These are phyloP conservation scores for Leucoraja ocellata DNA, from an alignment of 2,797 vertebrate genomes.

Conservation along the genomic window DNA sequence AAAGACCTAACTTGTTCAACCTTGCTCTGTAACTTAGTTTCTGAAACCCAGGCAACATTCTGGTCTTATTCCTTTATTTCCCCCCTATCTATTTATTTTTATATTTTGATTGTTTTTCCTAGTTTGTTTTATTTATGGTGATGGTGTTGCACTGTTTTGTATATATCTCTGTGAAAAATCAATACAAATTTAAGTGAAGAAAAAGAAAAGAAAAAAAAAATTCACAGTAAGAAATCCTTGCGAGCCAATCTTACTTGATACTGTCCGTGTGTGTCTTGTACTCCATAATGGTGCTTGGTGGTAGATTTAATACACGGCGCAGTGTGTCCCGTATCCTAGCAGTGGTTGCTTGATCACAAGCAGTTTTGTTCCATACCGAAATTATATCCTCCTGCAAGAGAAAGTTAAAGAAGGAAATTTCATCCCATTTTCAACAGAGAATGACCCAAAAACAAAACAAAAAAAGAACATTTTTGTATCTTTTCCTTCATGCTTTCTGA, in stretches of 20 bases:
- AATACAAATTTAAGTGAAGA: no score
- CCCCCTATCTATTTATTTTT: no score
- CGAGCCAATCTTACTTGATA: conserved; percentile 66
- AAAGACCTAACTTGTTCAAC: no score
- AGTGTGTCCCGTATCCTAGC: conserved; percentile 74
- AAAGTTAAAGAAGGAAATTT: background rate
- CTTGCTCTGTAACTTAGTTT: no score
- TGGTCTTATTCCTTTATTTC: no score
- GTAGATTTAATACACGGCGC: conserved; percentile 71
- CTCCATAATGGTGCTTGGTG: conserved; percentile 79
- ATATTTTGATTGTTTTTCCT: no score
- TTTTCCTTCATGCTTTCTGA: no score
- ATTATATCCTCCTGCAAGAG: conserved; percentile 69
- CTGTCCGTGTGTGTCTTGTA: conserved; percentile 82
- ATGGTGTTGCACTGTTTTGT: no score
- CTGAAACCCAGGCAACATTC: no score
- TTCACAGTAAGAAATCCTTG: background rate
- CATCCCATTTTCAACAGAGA: background rate
- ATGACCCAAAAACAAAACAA: background rate
- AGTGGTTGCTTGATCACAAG: conserved; percentile 70
- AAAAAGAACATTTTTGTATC: background rate
- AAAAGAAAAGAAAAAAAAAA: no score
- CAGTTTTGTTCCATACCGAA: conserved; percentile 79
- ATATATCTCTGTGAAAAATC: no score
- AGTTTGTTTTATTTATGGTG: no score